phyloP scores from a whole-genome alignment of 2,113 vertebrate species.

The Spilogale gracilis region DNA sequence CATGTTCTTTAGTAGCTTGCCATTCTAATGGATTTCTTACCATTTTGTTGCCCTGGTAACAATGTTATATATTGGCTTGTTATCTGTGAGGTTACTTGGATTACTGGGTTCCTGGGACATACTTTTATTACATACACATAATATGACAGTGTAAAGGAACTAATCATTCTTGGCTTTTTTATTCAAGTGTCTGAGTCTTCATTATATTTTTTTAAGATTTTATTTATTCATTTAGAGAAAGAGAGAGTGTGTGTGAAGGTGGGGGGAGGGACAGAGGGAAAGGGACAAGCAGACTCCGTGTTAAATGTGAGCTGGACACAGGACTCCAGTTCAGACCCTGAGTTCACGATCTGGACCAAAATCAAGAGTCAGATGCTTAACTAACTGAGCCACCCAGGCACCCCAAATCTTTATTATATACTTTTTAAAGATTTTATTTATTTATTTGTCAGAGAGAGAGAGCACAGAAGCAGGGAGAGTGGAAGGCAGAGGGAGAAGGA shows the following conservation, averaged over 20 bases:
- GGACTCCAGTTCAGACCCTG: background rate
- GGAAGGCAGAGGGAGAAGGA: too few species aligned
- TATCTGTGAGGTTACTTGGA: background rate
- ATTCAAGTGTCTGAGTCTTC: background rate
- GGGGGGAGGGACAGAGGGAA: background rate
- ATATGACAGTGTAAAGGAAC: background rate
- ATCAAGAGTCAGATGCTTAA: background rate
- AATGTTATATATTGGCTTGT: background rate
- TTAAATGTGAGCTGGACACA: background rate
- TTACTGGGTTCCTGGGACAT: background rate
- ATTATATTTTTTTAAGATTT: background rate
- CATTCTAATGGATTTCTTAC: background rate
- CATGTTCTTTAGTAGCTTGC: background rate
- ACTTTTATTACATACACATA: background rate
- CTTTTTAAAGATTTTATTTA: too few species aligned
- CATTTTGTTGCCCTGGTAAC: background rate
- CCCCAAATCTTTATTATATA: background rate
- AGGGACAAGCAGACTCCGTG: background rate
- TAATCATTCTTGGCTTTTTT: background rate
- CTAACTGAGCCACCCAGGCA: background rate
- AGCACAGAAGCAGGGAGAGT: too few species aligned
- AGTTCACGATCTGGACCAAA: background rate
- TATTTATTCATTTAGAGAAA: background rate
- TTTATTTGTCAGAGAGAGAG: too few species aligned
- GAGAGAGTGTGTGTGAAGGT: background rate